Percentiles rank a stretch among this genome's conserved stretches.
These are phyloP conservation scores for Tipula helvola DNA, from an alignment of 2,888 invertebrate genomes.

Conservation along the genomic window DNA sequence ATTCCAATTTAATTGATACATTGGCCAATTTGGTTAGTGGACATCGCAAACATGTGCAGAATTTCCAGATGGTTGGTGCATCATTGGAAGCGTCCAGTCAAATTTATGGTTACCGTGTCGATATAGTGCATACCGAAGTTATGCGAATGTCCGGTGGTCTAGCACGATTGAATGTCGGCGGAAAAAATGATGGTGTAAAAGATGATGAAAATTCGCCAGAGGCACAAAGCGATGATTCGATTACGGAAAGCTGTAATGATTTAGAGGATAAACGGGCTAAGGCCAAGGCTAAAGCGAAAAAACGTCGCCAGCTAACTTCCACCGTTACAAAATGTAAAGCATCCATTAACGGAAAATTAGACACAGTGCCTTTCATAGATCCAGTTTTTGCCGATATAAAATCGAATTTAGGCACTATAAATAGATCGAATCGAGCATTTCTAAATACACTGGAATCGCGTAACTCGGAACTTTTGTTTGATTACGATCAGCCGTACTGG, in stretches of 20 bases:
- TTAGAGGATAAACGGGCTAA: slow-evolving; percentile 18
- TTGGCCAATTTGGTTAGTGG: slow-evolving; percentile 61
- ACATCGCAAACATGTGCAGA: slow-evolving; percentile 55
- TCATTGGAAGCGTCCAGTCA: slow-evolving; percentile 31
- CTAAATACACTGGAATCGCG: too few relatives aligned
- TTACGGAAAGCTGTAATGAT: slow-evolving; percentile 12
- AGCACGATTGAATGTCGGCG: too few relatives aligned
- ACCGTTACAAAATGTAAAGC: slow-evolving; percentile 35
- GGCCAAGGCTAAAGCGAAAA: slow-evolving; percentile 20
- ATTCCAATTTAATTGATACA: slow-evolving; percentile 73
- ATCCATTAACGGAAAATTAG: slow-evolving; percentile 30
- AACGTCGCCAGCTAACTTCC: slow-evolving; percentile 24
- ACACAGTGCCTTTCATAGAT: slow-evolving; percentile 37
- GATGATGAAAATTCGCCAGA: not conserved
- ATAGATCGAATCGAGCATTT: slow-evolving; percentile 40
- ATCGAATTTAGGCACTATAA: slow-evolving; percentile 45
- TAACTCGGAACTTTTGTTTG: too few relatives aligned
- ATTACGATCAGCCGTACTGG: slow-evolving; percentile 25
- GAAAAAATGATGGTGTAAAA: not conserved
- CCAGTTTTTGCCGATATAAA: slow-evolving; percentile 48
- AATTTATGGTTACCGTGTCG: too few relatives aligned
- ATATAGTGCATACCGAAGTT: too few relatives aligned
- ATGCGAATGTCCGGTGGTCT: too few relatives aligned
- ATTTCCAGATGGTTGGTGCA: slow-evolving; percentile 68
- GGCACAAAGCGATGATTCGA: not conserved